phyloP scores from a whole-genome alignment of 2,888 invertebrate genomes.

The Sussaba pulchella region DNA sequence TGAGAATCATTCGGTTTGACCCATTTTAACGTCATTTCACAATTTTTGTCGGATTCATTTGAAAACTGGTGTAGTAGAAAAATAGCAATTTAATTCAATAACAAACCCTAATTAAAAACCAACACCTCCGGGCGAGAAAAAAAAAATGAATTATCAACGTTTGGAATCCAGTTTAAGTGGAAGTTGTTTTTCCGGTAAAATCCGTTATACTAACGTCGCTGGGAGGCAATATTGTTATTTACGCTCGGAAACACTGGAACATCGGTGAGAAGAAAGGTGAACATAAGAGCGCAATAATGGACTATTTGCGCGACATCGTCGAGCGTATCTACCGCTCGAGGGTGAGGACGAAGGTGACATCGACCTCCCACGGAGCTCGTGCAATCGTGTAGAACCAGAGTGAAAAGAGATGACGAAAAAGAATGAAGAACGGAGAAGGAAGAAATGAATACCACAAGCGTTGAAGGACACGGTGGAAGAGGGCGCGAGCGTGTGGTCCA shows the following conservation, averaged over 20 bases:
- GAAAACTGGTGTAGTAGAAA: no score
- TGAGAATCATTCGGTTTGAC: no score
- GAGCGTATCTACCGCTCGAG: slow-evolving; percentile 32
- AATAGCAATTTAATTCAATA: no score
- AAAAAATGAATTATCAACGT: no score
- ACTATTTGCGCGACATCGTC: slow-evolving; percentile 56
- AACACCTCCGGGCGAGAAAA: no score
- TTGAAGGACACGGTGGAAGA: slow-evolving; percentile 16
- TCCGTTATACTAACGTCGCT: no score
- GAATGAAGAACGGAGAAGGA: slow-evolving; percentile 26
- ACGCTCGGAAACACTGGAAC: background rate
- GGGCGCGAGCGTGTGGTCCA: slow-evolving; percentile 35
- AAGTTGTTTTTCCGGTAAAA: no score
- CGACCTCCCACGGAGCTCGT: slow-evolving; percentile 31
- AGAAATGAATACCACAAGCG: slow-evolving; percentile 29
- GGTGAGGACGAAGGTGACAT: slow-evolving; percentile 33
- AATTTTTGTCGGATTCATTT: no score
- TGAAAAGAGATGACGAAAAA: slow-evolving; percentile 23
- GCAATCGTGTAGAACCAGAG: slow-evolving; percentile 32
- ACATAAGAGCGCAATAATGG: slow-evolving; percentile 26
- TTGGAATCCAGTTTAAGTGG: no score
- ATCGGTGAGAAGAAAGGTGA: background rate
- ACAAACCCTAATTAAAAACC: no score
- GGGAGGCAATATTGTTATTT: background rate
- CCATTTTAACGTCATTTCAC: no score